These are phyloP conservation scores for Anolis carolinensis DNA, from an alignment of 2,113 vertebrate species.

Conservation along the genomic window DNA sequence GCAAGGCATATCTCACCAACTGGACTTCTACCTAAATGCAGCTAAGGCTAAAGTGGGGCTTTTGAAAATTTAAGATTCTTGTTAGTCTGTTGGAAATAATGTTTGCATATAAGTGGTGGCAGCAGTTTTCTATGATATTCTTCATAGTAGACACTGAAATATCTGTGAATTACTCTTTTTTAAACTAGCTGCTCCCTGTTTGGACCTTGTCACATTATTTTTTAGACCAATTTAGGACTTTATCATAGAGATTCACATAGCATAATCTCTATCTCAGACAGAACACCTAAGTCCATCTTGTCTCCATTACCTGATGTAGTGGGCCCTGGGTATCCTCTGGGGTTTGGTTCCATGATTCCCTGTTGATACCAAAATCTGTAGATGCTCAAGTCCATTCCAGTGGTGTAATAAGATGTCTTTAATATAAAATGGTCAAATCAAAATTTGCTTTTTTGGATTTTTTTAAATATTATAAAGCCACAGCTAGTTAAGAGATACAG, in stretches of 20 bases:
- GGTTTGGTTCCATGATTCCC: too few species aligned
- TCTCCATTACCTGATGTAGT: too few species aligned
- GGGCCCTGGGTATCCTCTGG: too few species aligned
- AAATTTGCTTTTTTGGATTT: too few species aligned
- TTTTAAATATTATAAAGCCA: too few species aligned
- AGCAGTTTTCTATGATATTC: background rate
- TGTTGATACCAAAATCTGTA: too few species aligned
- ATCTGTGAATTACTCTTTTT: background rate
- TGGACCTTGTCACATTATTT: background rate
- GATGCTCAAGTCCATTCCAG: too few species aligned
- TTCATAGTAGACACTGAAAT: background rate
- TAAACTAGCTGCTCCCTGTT: background rate
- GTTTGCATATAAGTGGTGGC: background rate
- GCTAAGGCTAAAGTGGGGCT: background rate
- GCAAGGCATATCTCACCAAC: background rate
- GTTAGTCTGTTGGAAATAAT: background rate
- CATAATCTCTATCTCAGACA: background rate
- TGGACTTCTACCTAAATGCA: background rate
- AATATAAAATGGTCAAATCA: too few species aligned
- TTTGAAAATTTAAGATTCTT: background rate
- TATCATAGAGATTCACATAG: background rate
- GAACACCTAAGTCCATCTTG: too few species aligned
- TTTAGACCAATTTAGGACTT: background rate
- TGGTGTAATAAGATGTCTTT: too few species aligned
- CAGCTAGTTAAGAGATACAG: too few species aligned